These are phyloP conservation scores for Chlorocebus sabaeus DNA, from an alignment of 2,113 vertebrate genomes.

Conservation along the genomic window DNA sequence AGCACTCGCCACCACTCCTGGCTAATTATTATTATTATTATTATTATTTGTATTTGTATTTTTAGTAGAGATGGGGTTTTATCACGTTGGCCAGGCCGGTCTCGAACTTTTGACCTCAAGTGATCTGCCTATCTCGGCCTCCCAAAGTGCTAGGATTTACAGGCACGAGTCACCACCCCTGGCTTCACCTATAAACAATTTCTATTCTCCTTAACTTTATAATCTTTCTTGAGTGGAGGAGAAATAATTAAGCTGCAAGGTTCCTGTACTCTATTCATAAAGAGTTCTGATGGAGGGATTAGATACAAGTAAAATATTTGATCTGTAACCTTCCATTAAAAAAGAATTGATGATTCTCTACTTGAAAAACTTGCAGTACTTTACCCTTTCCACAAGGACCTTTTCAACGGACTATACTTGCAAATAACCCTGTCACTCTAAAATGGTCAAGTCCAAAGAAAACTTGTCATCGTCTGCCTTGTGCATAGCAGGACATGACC, in stretches of 20 bases:
- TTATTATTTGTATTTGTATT: no score
- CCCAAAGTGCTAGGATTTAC: no score
- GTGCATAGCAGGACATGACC: background rate
- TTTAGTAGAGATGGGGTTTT: no score
- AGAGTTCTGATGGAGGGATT: background rate
- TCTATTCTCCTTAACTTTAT: constrained; percentile 11
- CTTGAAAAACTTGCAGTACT: constrained; percentile 4
- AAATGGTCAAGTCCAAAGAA: constrained; percentile 40
- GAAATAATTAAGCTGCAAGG: background rate
- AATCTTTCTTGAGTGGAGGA: background rate
- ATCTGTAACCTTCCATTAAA: constrained; percentile 40
- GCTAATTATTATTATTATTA: no score
- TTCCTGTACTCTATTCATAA: background rate
- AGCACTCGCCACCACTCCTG: no score
- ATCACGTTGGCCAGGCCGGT: no score
- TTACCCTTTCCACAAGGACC: background rate
- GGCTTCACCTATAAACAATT: background rate
- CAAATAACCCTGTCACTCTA: constrained; percentile 9
- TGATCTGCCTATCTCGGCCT: no score
- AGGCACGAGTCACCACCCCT: no score
- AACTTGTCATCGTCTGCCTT: constrained; percentile 12
- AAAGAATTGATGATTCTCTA: constrained; percentile 37
- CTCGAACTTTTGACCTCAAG: no score
- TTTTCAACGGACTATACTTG: constrained; percentile 26
- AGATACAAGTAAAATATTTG: constrained; percentile 11